phyloP scores from a whole-genome alignment of 2,797 vertebrate species.

The Pygocentrus nattereri region DNA sequence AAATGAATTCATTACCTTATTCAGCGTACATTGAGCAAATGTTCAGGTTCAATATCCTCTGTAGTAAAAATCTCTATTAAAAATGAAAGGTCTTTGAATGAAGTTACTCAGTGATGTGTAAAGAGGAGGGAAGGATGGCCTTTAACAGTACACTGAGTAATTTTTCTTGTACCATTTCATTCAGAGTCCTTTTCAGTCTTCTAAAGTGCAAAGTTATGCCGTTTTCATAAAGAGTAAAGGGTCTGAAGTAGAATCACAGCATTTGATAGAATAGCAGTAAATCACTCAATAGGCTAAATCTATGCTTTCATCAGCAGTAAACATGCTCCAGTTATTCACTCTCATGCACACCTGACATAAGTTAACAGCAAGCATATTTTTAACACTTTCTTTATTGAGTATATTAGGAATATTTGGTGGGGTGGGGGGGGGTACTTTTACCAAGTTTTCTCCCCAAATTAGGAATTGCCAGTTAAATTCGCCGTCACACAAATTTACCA shows the following conservation, averaged over 20 bases:
- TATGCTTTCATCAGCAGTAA: neutral
- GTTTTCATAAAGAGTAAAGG: neutral
- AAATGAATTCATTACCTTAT: neutral
- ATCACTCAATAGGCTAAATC: neutral
- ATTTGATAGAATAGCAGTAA: neutral
- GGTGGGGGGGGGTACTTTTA: too few species aligned
- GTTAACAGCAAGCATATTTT: neutral
- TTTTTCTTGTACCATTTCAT: slow-evolving; percentile 1
- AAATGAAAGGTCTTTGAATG: slow-evolving; percentile 11
- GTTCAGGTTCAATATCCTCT: neutral
- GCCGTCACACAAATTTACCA: too few species aligned
- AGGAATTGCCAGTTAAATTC: neutral
- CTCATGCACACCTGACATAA: neutral
- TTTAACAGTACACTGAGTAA: neutral
- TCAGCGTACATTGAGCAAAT: neutral
- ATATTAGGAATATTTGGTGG: too few species aligned
- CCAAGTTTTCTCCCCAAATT: too few species aligned
- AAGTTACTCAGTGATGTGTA: neutral
- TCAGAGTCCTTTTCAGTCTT: neutral
- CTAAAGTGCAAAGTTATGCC: neutral
- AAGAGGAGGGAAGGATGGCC: neutral
- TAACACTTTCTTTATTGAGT: neutral
- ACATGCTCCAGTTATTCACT: neutral
- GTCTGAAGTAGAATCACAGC: neutral
- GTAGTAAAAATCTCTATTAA: neutral